Conservation (phyloP, 1,140 invertebrate species). For the Zelostemma sp. region DNA sequence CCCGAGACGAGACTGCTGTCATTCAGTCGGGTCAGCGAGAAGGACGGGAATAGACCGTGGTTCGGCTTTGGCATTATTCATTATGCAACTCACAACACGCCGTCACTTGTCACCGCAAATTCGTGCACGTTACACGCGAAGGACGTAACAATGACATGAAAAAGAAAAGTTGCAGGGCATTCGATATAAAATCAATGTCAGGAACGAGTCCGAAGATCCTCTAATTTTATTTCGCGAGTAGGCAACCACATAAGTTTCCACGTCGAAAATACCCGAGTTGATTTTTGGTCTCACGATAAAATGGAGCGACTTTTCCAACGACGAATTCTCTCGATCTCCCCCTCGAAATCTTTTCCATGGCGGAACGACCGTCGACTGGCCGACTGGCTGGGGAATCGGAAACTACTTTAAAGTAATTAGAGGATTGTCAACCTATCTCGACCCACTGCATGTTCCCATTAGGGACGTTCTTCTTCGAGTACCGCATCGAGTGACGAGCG, state of each 20-base stretch:
- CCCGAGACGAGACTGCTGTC: conserved; percentile 57
- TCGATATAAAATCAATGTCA: not conserved
- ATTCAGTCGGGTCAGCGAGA: conserved; percentile 64
- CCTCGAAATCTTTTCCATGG: conserved; percentile 40
- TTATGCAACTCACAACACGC: conserved; percentile 66
- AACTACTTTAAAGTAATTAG: conserved; percentile 70
- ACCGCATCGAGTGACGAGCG: conserved; percentile 41
- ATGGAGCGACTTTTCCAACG: conserved; percentile 36
- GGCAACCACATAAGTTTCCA: too few relatives aligned
- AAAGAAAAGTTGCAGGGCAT: not conserved
- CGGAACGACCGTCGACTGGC: conserved; percentile 45
- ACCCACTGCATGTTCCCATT: conserved; percentile 61
- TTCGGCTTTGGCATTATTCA: conserved; percentile 66
- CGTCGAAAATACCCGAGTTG: conserved; percentile 9
- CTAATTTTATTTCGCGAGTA: too few relatives aligned
- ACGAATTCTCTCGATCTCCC: conserved; percentile 32
- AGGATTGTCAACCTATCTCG: conserved; percentile 64
- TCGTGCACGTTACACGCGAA: conserved; percentile 16
- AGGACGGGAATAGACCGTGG: conserved; percentile 65
- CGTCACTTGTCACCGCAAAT: conserved; percentile 63
- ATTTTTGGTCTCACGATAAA: conserved; percentile 39
- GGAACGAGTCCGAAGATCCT: too few relatives aligned
- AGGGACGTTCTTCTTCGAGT: conserved; percentile 60
- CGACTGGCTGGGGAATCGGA: conserved; percentile 56
- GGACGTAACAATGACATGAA: not conserved